Evolutionary conservation across 2,888 invertebrate species (phyloP), one percentile per base, ranked within the genome.

Genomic region (Drosophila eohydei): DNA sequence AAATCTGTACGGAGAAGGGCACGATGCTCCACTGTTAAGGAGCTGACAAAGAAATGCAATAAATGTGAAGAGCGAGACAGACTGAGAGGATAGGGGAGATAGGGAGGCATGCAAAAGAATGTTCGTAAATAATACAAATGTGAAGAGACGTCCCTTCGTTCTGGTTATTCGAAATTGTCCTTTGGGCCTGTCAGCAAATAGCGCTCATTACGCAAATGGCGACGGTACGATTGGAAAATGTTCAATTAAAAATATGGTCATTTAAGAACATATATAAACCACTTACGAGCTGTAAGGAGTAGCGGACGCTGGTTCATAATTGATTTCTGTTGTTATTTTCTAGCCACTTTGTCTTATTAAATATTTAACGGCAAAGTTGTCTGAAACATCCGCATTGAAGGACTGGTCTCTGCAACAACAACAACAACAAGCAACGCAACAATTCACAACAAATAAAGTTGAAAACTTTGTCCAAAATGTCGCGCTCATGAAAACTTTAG

Each of bases 281-380:
- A 83, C 80, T 84, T 80, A 68, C 69, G 71, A 63, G 57, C 67
- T 55, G 65, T 68, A 59, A 54, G 64, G 34, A 36, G 34, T n/a
- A 32, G 65, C 62, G 16, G 50, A 48, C 41, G 38, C 34, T 50
- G 55, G 52, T 58, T 73, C 70, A 71, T 87, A 87, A 89, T 89
- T 89, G 89, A 84, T 87, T 67, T 68, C 61, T 70, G 57, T 76
- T 74, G 64, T 67, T 74, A 66, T 70, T 56, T 44, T 54, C 66
- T 56, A 74, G 68, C 75, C 83, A 88, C 86, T 88, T 90, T 87
- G 80, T 68, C 79, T 82, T 89, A 81, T 89, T 89, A 81, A 90
- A 89, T 89, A 89, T 90, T 90, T 90, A 90, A 81, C 80, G 75
- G 77, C 58, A 71, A 32, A 78, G 72, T 72, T 88, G 89, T 88